Conservation (phyloP, 2,888 invertebrate species). For the Tetheella fluctuosa region DNA sequence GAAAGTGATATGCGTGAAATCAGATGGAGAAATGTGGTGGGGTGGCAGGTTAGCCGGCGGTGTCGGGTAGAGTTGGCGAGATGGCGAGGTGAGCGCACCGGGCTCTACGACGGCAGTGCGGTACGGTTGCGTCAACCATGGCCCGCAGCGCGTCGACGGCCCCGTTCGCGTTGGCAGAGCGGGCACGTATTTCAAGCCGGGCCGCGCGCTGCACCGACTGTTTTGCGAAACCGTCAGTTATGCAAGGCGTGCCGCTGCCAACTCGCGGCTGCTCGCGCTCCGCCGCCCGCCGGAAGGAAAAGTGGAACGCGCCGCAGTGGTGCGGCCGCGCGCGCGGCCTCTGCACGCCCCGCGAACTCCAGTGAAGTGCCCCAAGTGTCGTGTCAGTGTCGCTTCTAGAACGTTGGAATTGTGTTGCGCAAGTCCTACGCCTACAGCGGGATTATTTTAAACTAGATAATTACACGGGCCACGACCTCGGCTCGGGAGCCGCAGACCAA, state of each 20-base stretch:
- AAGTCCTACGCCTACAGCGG: constrained; percentile 78
- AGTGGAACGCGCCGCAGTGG: constrained; percentile 83
- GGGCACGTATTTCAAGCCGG: constrained; percentile 79
- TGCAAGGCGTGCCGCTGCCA: constrained; percentile 83
- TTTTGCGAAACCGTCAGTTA: constrained; percentile 83
- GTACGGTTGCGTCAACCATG: constrained; percentile 63
- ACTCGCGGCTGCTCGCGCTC: constrained; percentile 73
- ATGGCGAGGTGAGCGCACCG: constrained; percentile 34
- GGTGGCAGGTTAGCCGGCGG: constrained; percentile 56
- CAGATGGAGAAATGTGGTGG: constrained; percentile 60
- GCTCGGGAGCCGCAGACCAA: constrained; percentile 45
- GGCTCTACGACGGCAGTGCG: constrained; percentile 31
- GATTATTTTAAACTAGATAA: constrained; percentile 80
- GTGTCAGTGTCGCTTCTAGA: constrained; percentile 82
- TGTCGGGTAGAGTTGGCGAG: constrained; percentile 25
- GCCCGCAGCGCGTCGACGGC: constrained; percentile 53
- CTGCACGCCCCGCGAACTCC: constrained; percentile 73
- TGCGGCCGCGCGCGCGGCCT: constrained; percentile 77
- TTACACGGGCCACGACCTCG: constrained; percentile 59
- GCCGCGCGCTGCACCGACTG: constrained; percentile 74
- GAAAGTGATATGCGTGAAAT: constrained; percentile 80
- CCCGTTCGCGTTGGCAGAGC: constrained; percentile 62
- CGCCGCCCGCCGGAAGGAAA: constrained; percentile 83
- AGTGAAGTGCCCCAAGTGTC: constrained; percentile 79
- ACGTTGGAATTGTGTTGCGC: constrained; percentile 79